Percentiles rank a stretch among this genome's conserved stretches.
Evolutionary conservation across 2,888 invertebrate species (phyloP).

Genomic region (Microctonus aethiopoides): DNA sequence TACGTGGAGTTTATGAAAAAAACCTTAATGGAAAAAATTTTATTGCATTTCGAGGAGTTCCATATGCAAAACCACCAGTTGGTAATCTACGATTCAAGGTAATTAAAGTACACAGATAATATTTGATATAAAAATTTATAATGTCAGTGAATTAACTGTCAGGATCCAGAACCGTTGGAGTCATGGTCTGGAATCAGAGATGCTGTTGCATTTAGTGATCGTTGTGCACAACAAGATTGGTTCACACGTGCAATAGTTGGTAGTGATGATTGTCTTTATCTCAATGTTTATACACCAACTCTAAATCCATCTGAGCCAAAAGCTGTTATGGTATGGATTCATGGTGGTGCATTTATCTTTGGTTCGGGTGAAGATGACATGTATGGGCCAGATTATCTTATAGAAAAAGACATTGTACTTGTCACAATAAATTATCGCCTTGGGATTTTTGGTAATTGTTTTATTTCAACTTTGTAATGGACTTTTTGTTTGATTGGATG

Average conservation of each 20-base stretch:
- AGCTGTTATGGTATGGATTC: slow-evolving; percentile 58
- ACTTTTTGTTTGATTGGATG: too few relatives aligned
- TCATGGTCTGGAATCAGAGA: slow-evolving; percentile 52
- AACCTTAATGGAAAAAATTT: slow-evolving; percentile 36
- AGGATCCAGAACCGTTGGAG: slow-evolving; percentile 54
- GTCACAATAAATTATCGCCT: slow-evolving; percentile 60
- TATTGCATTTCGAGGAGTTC: slow-evolving; percentile 47
- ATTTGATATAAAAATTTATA: too few relatives aligned
- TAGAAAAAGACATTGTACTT: slow-evolving; percentile 53
- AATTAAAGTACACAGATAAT: too few relatives aligned
- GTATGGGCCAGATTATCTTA: slow-evolving; percentile 56
- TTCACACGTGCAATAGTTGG: slow-evolving; percentile 35
- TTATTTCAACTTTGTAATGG: too few relatives aligned
- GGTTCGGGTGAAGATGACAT: slow-evolving; percentile 48
- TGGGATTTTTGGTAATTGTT: slow-evolving; percentile 53
- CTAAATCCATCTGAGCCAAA: slow-evolving; percentile 7
- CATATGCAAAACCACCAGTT: slow-evolving; percentile 47
- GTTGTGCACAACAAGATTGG: slow-evolving; percentile 42
- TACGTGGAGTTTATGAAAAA: slow-evolving; percentile 41
- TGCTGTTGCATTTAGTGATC: slow-evolving; percentile 46
- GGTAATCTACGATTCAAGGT: slow-evolving; percentile 46
- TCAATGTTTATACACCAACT: slow-evolving; percentile 52
- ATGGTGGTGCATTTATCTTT: slow-evolving; percentile 51
- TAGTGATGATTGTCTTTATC: slow-evolving; percentile 57
- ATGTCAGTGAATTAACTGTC: slow-evolving; percentile 1